These are phyloP conservation scores for Meandrusa payeni DNA, from an alignment of 2,888 invertebrate genomes.

Conservation along the genomic window DNA sequence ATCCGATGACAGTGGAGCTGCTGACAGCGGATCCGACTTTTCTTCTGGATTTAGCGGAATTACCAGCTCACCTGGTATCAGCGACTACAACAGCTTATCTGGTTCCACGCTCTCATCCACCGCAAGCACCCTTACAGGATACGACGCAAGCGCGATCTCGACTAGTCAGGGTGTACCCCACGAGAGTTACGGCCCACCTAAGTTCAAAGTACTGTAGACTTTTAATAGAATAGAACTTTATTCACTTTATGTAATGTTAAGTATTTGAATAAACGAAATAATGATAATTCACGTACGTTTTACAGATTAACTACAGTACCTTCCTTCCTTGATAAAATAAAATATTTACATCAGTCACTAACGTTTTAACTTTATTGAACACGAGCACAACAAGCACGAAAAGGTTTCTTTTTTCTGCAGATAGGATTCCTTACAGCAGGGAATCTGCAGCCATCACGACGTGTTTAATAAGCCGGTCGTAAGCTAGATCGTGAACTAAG, in stretches of 20 bases:
- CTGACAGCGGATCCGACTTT: conserved; percentile 21
- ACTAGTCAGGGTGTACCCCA: conserved; percentile 70
- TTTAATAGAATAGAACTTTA: conserved; percentile 13
- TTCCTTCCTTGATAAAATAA: too few relatives aligned
- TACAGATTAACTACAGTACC: too few relatives aligned
- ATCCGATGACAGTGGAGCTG: conserved; percentile 1
- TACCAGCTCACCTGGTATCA: conserved; percentile 24
- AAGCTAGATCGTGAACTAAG: too few relatives aligned
- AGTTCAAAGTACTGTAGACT: conserved; percentile 47
- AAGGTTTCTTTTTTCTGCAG: too few relatives aligned
- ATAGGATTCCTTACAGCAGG: too few relatives aligned
- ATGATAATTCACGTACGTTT: not conserved
- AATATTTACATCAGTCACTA: too few relatives aligned
- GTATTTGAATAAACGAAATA: conserved; percentile 17
- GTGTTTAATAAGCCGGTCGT: too few relatives aligned
- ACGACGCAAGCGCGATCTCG: conserved; percentile 44
- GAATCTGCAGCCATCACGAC: too few relatives aligned
- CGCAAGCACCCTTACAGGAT: conserved; percentile 29
- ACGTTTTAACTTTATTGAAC: too few relatives aligned
- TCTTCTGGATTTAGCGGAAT: conserved; percentile 18
- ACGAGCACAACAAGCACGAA: too few relatives aligned
- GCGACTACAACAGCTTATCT: conserved; percentile 30
- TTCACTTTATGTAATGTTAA: conserved; percentile 15
- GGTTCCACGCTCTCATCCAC: conserved; percentile 33
- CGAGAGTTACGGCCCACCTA: conserved; percentile 65